A percentile compares a stretch with the other conserved stretches of the same genome.
Conservation (phyloP, 2,888 invertebrate genomes). For the Agriotes lineatus region DNA sequence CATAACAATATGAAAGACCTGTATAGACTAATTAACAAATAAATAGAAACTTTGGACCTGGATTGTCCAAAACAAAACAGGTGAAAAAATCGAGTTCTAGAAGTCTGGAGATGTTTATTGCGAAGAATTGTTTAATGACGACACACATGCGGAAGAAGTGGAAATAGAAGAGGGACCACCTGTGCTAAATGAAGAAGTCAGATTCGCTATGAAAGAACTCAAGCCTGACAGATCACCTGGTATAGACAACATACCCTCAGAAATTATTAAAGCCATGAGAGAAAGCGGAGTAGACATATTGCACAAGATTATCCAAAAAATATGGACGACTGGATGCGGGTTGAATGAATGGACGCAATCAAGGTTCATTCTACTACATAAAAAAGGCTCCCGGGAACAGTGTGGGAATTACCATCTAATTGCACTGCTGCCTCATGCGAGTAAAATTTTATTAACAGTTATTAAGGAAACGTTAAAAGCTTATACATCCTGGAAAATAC, state of each 20-base stretch:
- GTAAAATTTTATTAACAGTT: background rate
- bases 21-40: conserved; percentile 3
- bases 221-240: background rate
- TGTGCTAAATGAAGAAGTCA: background rate
- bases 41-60: background rate
- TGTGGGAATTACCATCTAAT: conserved; percentile 2
- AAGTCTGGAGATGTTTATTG: background rate
- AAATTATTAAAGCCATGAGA: background rate
- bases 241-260: background rate
- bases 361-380: conserved; percentile 5
- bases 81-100: background rate
- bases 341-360: background rate
- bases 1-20: background rate
- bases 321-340: background rate
- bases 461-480: background rate
- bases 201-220: background rate
- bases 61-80: background rate
- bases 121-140: conserved; percentile 6
- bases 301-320: conserved; percentile 32
- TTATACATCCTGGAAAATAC: background rate
- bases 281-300: conserved; percentile 13
- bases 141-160: background rate
- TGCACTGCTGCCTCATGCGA: conserved; percentile 1
- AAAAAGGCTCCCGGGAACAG: background rate
- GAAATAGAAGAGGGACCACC: background rate